Percentiles rank a stretch among this genome's conserved stretches.
phyloP scores from a whole-genome alignment of 30 jellyfish, hydroid and myxozoan genomes.

The Sanderia malayensis region DNA sequence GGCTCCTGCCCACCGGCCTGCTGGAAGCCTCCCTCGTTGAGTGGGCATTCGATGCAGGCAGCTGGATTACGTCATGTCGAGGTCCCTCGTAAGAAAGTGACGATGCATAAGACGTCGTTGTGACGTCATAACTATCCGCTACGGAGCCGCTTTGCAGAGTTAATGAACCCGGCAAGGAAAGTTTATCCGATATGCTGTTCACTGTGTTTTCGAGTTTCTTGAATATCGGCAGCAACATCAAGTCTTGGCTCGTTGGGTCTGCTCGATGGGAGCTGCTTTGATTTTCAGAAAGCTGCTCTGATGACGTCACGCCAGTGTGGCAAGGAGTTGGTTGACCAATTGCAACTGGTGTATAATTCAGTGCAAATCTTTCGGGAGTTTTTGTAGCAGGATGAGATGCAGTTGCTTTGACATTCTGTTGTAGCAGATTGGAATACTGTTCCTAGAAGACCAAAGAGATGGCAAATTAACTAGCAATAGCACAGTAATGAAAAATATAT shows the following conservation, averaged over 20 bases:
- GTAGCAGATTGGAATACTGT: constrained; percentile 24
- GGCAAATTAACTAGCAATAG: too few relatives aligned
- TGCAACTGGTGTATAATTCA: too few relatives aligned
- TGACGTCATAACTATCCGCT: not conserved
- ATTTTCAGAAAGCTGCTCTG: too few relatives aligned
- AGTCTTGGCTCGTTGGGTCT: too few relatives aligned
- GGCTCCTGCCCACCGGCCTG: not conserved
- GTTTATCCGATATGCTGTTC: constrained; percentile 43
- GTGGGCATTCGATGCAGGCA: not conserved
- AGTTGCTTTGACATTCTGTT: constrained; percentile 2
- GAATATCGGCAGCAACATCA: constrained; percentile 27
- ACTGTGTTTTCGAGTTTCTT: constrained; percentile 39
- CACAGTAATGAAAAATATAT: too few relatives aligned
- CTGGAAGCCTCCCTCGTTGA: not conserved
- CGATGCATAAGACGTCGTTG: not conserved
- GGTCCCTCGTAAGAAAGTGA: not conserved
- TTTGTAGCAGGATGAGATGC: not conserved
- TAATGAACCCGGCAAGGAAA: constrained; percentile 35
- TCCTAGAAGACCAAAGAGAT: constrained; percentile 6
- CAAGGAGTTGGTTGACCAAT: too few relatives aligned
- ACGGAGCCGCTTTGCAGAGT: not conserved
- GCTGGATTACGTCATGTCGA: not conserved
- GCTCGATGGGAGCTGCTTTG: too few relatives aligned
- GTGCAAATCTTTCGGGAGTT: too few relatives aligned
- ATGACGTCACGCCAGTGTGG: too few relatives aligned